These are phyloP conservation scores for Sterna hirundo DNA, from an alignment of 2,113 vertebrate genomes.

Conservation along the genomic window DNA sequence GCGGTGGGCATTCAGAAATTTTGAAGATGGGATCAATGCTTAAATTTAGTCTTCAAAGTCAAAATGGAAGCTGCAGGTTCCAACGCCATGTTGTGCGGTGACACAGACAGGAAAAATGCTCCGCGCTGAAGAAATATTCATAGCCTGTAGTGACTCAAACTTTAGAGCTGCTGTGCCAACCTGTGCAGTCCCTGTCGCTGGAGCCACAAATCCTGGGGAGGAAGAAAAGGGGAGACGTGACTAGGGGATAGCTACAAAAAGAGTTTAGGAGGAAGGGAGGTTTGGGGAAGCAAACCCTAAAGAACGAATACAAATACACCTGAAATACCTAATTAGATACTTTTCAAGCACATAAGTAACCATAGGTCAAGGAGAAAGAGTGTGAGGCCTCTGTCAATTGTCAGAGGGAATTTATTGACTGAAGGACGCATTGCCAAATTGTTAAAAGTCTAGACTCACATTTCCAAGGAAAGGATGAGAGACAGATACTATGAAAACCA, in stretches of 20 bases:
- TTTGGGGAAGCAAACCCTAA: not conserved
- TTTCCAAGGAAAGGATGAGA: not conserved
- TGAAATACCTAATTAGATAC: not conserved
- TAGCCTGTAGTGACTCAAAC: not conserved
- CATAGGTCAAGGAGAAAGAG: not conserved
- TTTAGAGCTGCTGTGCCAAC: not conserved
- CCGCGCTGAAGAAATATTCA: not conserved
- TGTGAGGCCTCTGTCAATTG: not conserved
- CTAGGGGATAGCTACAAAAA: not conserved
- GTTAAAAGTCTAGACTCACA: not conserved
- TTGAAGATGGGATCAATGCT: not conserved
- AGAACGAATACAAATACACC: not conserved
- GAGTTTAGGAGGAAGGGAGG: not conserved
- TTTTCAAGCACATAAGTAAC: not conserved
- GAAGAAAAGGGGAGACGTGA: not conserved
- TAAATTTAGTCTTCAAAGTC: not conserved
- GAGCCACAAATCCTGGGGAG: not conserved
- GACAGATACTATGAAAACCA: not conserved
- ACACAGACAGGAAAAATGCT: not conserved
- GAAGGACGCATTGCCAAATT: not conserved
- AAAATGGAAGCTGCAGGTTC: not conserved
- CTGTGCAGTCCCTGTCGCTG: too few species aligned
- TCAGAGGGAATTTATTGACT: not conserved
- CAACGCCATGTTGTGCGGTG: rapidly evolving
- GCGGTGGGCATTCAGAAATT: not conserved